A percentile compares a stretch with the other conserved stretches of the same genome.
Evolutionary conservation across 1,140 invertebrate species (phyloP).

Genomic region (Branchinecta lynchi): DNA sequence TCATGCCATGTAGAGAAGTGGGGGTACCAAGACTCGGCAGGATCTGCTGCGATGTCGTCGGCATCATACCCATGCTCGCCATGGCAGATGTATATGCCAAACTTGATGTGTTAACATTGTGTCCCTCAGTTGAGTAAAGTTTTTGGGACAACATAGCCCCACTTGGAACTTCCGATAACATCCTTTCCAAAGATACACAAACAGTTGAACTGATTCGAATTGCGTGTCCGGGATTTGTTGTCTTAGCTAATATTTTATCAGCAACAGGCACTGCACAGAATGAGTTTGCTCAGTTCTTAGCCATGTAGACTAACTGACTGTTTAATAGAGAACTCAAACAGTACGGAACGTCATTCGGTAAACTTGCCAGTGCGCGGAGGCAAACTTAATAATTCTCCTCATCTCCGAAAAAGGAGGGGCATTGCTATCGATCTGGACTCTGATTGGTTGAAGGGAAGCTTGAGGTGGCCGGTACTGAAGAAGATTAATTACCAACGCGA

Average conservation of each 20-base stretch:
- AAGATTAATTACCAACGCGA: too few relatives aligned
- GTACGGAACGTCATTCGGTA: neutral
- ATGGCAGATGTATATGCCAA: conserved; percentile 15
- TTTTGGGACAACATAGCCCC: conserved; percentile 35
- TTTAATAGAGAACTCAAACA: conserved; percentile 12
- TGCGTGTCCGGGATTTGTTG: neutral
- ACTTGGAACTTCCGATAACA: conserved; percentile 12
- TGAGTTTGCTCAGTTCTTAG: conserved; percentile 9
- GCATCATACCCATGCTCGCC: conserved; percentile 31
- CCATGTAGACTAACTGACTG: conserved; percentile 6
- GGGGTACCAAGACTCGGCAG: conserved; percentile 40
- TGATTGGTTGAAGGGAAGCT: neutral
- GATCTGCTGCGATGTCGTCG: conserved; percentile 28
- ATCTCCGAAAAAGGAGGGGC: neutral
- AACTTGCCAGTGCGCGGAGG: neutral
- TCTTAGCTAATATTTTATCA: conserved; percentile 10
- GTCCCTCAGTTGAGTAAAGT: conserved; percentile 36
- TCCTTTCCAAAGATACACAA: neutral
- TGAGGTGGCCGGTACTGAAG: too few relatives aligned
- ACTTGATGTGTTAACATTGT: conserved; percentile 24
- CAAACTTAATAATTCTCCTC: neutral
- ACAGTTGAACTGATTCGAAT: neutral
- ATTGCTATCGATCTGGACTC: neutral
- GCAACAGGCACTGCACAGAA: conserved; percentile 10
- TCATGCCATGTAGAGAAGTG: conserved; percentile 43